Evolutionary conservation across 1,140 invertebrate species (phyloP).

Genomic region (Drosophila setifemur): DNA sequence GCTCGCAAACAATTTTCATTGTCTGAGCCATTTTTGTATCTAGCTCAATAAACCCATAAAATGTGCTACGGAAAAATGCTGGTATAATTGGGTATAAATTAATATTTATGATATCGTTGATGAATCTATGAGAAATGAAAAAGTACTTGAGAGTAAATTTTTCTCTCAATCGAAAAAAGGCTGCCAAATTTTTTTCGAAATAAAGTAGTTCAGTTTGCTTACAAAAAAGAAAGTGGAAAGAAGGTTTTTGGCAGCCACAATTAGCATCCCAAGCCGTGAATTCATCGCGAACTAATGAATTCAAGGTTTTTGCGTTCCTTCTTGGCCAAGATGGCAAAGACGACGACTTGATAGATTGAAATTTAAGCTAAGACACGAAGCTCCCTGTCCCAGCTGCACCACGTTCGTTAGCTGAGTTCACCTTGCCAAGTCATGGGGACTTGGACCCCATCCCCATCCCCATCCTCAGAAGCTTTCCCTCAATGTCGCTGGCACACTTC

Average conservation of each 20-base stretch:
- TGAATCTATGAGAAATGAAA: conserved; percentile 29
- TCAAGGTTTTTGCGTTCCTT: conserved; percentile 12
- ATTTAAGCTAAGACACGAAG: conserved; percentile 15
- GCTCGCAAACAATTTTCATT: conserved; percentile 37
- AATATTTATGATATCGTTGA: conserved; percentile 30
- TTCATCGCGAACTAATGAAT: background rate
- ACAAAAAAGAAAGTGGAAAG: background rate
- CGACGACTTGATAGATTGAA: conserved; percentile 41
- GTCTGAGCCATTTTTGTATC: conserved; percentile 26
- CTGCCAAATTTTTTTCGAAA: conserved; percentile 20
- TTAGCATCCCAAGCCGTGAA: conserved; percentile 19
- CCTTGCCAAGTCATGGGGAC: background rate
- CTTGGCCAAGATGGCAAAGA: background rate
- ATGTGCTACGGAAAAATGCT: conserved; percentile 10
- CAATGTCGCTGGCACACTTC: conserved; percentile 46
- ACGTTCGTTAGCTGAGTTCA: conserved; percentile 39
- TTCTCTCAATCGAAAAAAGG: conserved; percentile 16
- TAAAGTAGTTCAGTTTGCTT: background rate
- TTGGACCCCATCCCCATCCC: background rate
- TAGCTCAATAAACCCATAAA: conserved; percentile 30
- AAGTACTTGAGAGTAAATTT: conserved; percentile 18
- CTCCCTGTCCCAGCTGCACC: conserved; percentile 21
- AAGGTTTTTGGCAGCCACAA: conserved; percentile 10
- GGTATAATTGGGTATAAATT: conserved; percentile 10
- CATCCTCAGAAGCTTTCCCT: background rate